These are phyloP conservation scores for Salvelinus fontinalis DNA, from an alignment of 2,113 vertebrate genomes.

Conservation along the genomic window DNA sequence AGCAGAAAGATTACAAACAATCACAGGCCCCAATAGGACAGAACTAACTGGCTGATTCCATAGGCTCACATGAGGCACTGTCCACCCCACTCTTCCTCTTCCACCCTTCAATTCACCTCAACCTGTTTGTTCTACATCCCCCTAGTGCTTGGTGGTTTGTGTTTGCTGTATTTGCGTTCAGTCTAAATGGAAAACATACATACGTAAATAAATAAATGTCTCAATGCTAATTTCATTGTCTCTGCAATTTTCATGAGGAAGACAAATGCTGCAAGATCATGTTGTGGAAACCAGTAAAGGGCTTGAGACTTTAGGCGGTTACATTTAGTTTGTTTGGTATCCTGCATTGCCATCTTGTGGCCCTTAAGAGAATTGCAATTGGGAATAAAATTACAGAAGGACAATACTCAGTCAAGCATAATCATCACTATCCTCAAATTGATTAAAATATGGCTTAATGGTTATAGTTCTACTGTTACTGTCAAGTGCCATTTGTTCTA, in stretches of 20 bases:
- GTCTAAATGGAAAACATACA: conserved; percentile 88
- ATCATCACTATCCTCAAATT: too few species aligned
- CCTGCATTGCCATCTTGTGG: conserved; percentile 46
- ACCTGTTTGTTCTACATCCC: conserved; percentile 68
- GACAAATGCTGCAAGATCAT: not conserved
- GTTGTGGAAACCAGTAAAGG: not conserved
- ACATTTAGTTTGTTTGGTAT: not conserved
- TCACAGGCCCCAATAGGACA: conserved; percentile 12
- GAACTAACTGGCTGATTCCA: not conserved
- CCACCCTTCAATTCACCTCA: conserved; percentile 66
- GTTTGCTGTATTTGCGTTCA: conserved; percentile 94
- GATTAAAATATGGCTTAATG: too few species aligned
- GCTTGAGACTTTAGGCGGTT: not conserved
- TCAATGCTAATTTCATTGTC: conserved; percentile 64
- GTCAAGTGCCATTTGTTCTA: too few species aligned
- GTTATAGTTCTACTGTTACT: too few species aligned
- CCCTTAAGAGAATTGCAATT: not conserved
- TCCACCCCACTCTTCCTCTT: conserved; percentile 72
- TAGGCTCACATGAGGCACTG: conserved; percentile 36
- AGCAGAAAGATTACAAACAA: not conserved
- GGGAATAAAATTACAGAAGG: not conserved
- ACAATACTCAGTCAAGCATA: too few species aligned
- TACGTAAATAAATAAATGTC: conserved; percentile 81
- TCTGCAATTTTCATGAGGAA: conserved; percentile 35
- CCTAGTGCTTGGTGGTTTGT: conserved; percentile 91